Evolutionary conservation across 2,113 vertebrate species (phyloP).

Genomic region (Suricata suricatta): DNA sequence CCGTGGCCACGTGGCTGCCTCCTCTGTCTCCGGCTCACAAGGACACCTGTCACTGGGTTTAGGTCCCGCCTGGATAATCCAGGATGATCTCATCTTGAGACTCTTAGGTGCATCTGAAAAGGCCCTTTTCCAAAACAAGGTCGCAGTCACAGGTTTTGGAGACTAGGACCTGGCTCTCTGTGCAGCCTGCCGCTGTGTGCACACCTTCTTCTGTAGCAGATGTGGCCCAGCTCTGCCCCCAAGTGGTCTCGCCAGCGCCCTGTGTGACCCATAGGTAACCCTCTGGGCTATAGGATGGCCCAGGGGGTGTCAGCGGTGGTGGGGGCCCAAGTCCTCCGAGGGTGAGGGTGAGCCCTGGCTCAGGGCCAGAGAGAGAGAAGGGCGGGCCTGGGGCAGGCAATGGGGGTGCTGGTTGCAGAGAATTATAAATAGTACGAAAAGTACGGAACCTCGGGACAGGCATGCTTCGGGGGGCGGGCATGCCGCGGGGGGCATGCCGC

Average conservation of each 20-base stretch:
- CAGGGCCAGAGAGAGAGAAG: background rate
- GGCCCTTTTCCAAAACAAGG: background rate
- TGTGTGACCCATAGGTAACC: too few relatives aligned
- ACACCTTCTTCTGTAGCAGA: background rate
- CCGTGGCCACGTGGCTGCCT: background rate
- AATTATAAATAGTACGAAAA: background rate
- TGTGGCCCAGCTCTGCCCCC: too few relatives aligned
- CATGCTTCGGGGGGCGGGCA: too few relatives aligned
- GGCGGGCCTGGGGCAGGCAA: accelerated
- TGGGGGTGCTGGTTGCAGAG: background rate
- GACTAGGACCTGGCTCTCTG: background rate
- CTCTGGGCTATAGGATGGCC: background rate
- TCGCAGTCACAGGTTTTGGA: background rate
- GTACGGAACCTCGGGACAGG: background rate
- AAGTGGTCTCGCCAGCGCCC: background rate
- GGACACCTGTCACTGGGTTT: background rate
- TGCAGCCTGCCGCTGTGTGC: too few relatives aligned
- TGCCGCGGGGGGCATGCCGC: too few relatives aligned
- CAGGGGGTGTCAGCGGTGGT: background rate
- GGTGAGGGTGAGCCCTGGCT: background rate
- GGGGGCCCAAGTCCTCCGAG: background rate
- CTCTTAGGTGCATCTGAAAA: background rate
- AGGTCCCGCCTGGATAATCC: background rate
- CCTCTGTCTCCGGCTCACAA: background rate
- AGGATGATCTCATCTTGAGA: background rate